Evolutionary conservation across 92 coral and sea anemone species (phyloP), one percentile per base, ranked within the genome.

Genomic region (Zoanthus solanderi): DNA sequence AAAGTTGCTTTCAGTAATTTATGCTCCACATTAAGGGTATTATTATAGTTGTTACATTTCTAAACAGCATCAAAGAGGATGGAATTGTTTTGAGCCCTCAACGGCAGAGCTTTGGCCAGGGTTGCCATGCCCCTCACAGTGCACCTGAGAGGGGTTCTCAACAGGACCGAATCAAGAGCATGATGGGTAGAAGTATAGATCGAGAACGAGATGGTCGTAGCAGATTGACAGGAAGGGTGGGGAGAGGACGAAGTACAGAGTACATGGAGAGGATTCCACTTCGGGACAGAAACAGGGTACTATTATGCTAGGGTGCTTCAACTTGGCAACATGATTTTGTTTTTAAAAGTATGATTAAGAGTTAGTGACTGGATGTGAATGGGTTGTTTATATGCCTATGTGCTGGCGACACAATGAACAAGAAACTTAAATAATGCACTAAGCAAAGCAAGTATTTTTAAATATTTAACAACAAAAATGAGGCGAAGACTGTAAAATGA

Each of bases 71-170:
- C 71, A 86, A 91, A 32, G 98, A 92, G 71, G 99, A 97, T 91
- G 99, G 97, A 45, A 95, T 97, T 50, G 99, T 97, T 46, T 90
- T 97, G 53, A 97, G 99, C 78, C 99, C 99, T 4, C 99, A 97
- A 78, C 94, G 99, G 54, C 99, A 96, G 75, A 97, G 99, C 75
- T 97, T 97, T 92, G 98, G 91, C 46, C 98, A 94, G 73, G 99
- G 99, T 54, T 97, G 99, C 83, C 99, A 97, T 57, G 97, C 96
- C 5, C 96, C 93, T 17, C 98, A 95, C 53, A 95, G 96, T 90
- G 96, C 96, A 10, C 94, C 96, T 0, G 98, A 95, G 60, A 91
- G 96, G 76, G 93, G 88, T 30, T 45, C 71, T 9, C 96, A 78
- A 67, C 95, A 85, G 84, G 96, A 92, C 7, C 92, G 98, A 88